Base-by-base conservation (phyloP, 2,888 invertebrate species). In the Tenthredo notha region DNA sequence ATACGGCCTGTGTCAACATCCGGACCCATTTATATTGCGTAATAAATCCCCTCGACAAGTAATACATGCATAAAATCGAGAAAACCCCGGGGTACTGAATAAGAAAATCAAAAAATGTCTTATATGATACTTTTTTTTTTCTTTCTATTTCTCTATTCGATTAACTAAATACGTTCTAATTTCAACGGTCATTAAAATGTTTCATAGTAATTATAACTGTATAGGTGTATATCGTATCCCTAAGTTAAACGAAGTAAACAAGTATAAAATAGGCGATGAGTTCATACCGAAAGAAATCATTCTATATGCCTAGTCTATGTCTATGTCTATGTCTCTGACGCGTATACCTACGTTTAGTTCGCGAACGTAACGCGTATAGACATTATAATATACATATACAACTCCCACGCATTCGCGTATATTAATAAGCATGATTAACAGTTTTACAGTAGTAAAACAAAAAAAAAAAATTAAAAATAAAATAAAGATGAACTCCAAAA, bases 1-100 rank as follows among this genome's bases (percentile, higher is more conserved):
- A 65, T 65, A 29, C 29, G 58, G 78, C 58, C 40, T 80, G 80
- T 80, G 61, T 80, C 80, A 80, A 80, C 80, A 80, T 80, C 80
- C 80, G 80, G 25, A 61, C 58, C 61, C 29, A 47, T 29, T 10
- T 61, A 61, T 25, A 25, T 61, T 61, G 61, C 61, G 61, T 25
- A 61, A 61, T 61, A 61, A 54, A 54, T 54, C n/a, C 25, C 25
- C 25, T 21, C 61, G 21, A 25, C 61, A 5, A 25, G 61, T 61
- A 61, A 10, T 25, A n/a, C 18, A 50, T n/a, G 21, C 12, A 61
- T 61, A 25, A 2, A 61, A 58, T 58, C 21, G 1, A 6, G n/a
- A 58, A 58, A 58, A 21, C 6, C 21, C 58, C 1, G n/a, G n/a
- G n/a, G n/a, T n/a, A n/a, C n/a, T 12, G 15, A 67, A 33, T 7